Evolutionary conservation across 2,888 invertebrate species (phyloP), one percentile per base, ranked within the genome.

Genomic region (Pheosia tremula): DNA sequence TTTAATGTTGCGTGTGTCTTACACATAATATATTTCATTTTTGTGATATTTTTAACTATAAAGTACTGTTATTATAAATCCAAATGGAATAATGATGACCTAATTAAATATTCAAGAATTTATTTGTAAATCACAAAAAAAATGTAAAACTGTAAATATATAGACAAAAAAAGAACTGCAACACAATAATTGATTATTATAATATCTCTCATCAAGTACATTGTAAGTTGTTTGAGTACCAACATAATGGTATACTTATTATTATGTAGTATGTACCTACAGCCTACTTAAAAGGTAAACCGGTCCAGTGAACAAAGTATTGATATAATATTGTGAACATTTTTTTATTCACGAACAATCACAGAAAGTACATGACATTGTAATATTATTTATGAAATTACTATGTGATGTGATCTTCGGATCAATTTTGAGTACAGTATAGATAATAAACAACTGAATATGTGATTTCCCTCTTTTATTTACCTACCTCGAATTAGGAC

Each of bases 341-440:
- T 93, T 93, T 93, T 93, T 93, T 93, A 93, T 91, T 93, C 90
- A 90, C 87, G 87, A 92, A 85, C 92, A 92, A 88, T 92, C 86
- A 91, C 91, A 92, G 89, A 91, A 91, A 93, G 91, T 93, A 93
- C 93, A 94, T 94, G 93, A 94, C 94, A 94, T 94, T 94, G 93
- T 94, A 94, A 94, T 93, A 93, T 94, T 94, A 93, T 93, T 93
- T 94, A 93, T 94, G 90, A 93, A 94, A 93, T 95, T 95, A 95
- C 95, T 95, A 95, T 95, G 95, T 95, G 95, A 95, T 95, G 95
- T 95, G 95, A 95, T 95, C 95, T 93, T 93, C 93, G 94, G 95
- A 95, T 95, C 95, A 95, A 95, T 95, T 95, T 95, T 95, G 95
- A 95, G 95, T 95, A 95, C 95, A 95, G 95, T 95, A 95, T 95